Conservation (phyloP, 1,140 invertebrate species). For the Macrobrachium nipponense region DNA sequence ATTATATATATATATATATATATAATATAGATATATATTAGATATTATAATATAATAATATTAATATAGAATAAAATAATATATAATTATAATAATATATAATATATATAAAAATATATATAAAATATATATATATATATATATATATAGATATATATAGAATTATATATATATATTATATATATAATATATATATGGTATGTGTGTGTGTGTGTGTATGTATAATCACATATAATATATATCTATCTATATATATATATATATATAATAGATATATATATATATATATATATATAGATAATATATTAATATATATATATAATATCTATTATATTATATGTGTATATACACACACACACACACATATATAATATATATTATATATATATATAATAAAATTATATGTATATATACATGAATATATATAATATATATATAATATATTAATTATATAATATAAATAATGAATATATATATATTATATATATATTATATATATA, state of each 20-base stretch:
- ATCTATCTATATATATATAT: slow-evolving; percentile 6
- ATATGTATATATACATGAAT: neutral
- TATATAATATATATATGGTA: neutral
- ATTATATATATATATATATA: neutral
- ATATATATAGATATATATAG: neutral
- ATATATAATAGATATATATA: neutral
- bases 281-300: neutral
- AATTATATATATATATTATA: neutral
- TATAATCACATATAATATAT: too few relatives aligned
- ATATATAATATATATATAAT: slow-evolving; percentile 6
- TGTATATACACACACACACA: neutral
- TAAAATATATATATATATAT: neutral
- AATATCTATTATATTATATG: neutral
- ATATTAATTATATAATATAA: neutral
- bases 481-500: neutral
- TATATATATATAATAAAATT: slow-evolving; percentile 9
- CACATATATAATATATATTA: neutral
- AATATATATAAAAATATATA: neutral
- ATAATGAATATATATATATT: slow-evolving; percentile 1
- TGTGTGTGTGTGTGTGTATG: too few relatives aligned
- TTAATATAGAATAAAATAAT: neutral
- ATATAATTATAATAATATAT: neutral
- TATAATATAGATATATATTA: neutral
- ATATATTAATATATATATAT: neutral
- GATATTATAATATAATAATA: neutral